Evolutionary conservation across 2,888 invertebrate species (phyloP), one percentile per base, ranked within the genome.

Genomic region (Sipha maydis): DNA sequence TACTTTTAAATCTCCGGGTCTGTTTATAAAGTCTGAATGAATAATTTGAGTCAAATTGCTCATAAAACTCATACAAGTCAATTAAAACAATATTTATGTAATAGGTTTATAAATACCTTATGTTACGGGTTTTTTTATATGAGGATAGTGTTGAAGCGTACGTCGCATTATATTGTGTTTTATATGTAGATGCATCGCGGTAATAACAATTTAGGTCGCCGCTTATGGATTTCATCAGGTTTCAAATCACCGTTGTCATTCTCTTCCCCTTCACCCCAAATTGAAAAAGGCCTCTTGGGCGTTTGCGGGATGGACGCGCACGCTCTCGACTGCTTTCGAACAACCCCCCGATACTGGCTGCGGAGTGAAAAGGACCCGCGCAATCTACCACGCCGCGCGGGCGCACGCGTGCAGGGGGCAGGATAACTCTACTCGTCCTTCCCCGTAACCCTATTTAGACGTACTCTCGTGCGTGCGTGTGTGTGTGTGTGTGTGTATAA

Each of bases 371-470:
- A 28, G 28, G 71, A 71, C 17, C 71, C 17, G 71, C 71, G 71
- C 28, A 28, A 28, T 38, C 79, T 56, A 61, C 79, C 79, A 11
- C 79, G 11, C 56, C 48, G 48, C 41, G 48, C 41, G 76, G 38
- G 76, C 28, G 31, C 41, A 41, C 41, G 76, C 21, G 31, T 1
- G 31, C 31, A 4, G 78, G 78, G 31, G 25, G 48, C 31, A 14
- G 54, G 78, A 67, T 61, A 80, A 67, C 38, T 80, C 38, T 67
- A 38, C n/a, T 41, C 41, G 80, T 38, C 79, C 79, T 56, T 67
- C 25, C 69, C 69, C 41, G 17, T 0, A 17, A 56, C n/a, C 28
- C 69, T 48, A 41, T 41, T 7, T 80, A 25, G 31, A n/a, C n/a
- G 67, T 67, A n/a, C 28, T 1, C 3, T 2, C 9, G 28, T 11